phyloP scores from a whole-genome alignment of 2,113 vertebrate genomes.

The Vulpes ferrilata region DNA sequence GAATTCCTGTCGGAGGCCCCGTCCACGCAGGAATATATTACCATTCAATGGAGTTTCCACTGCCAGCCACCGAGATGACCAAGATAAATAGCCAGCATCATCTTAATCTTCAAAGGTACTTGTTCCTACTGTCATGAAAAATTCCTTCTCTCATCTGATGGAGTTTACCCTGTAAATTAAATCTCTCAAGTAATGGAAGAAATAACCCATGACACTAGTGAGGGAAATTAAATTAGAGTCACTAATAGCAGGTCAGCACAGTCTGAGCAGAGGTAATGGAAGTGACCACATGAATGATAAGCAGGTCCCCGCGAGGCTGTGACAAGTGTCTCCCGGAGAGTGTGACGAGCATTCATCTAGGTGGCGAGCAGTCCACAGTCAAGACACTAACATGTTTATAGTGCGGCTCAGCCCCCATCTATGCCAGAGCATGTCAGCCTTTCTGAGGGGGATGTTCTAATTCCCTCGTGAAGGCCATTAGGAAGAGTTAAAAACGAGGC shows the following conservation, averaged over 20 bases:
- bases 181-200: slow-evolving; percentile 89
- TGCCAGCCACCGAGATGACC: slow-evolving; percentile 77
- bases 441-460: slow-evolving; percentile 82
- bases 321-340: slow-evolving; percentile 83
- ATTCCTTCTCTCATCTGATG: slow-evolving; percentile 84
- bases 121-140: slow-evolving; percentile 86
- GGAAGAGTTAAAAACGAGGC: slow-evolving; percentile 81
- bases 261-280: slow-evolving; percentile 88
- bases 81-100: slow-evolving; percentile 85
- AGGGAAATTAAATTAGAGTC: slow-evolving; percentile 92
- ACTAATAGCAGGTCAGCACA: slow-evolving; percentile 89
- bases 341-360: slow-evolving; percentile 85
- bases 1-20: slow-evolving; percentile 73
- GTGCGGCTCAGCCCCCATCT: slow-evolving; percentile 40
- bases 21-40: slow-evolving; percentile 72
- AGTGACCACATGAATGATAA: slow-evolving; percentile 91
- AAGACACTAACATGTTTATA: slow-evolving; percentile 84
- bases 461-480: slow-evolving; percentile 84
- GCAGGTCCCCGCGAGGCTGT: slow-evolving; percentile 82
- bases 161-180: slow-evolving; percentile 90
- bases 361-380: slow-evolving; percentile 84
- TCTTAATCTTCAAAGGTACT: slow-evolving; percentile 87
- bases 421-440: slow-evolving; percentile 74
- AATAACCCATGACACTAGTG: slow-evolving; percentile 88
- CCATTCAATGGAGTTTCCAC: slow-evolving; percentile 80